Percentiles rank a stretch among this genome's conserved stretches.
Conservation (phyloP, 2,888 invertebrate genomes). For the Apotomis turbidana region DNA sequence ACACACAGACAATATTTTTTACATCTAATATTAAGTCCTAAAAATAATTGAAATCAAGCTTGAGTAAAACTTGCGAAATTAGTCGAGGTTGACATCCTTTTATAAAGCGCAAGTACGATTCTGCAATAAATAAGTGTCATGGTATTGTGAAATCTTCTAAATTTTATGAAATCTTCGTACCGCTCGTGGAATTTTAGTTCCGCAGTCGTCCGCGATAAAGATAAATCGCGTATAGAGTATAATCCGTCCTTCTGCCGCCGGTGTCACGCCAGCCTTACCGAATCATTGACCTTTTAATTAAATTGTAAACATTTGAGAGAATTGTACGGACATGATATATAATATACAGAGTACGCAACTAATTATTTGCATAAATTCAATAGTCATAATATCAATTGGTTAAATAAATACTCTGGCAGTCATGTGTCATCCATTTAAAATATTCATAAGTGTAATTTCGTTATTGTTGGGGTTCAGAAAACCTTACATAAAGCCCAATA, state of each 20-base stretch:
- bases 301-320: background rate
- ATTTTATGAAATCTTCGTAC: background rate
- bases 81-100: background rate
- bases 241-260: background rate
- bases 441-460: too few relatives aligned
- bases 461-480: too few relatives aligned
- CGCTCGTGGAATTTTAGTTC: background rate
- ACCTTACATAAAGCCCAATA: too few relatives aligned
- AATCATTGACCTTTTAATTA: conserved; percentile 21
- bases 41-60: too few relatives aligned
- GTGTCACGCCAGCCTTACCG: conserved; percentile 9
- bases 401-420: background rate
- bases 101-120: background rate
- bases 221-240: background rate
- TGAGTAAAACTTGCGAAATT: too few relatives aligned
- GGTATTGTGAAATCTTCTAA: background rate
- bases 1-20: too few relatives aligned
- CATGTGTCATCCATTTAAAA: background rate
- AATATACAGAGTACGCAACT: conserved; percentile 4
- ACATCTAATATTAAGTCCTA: too few relatives aligned
- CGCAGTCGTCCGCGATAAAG: background rate
- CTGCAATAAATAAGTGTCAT: background rate
- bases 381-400: background rate
- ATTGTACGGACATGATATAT: conserved; percentile 13
- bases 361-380: background rate